A percentile compares a stretch with the other conserved stretches of the same genome.
phyloP scores from a whole-genome alignment of 2,888 invertebrate genomes.

The Osmoderma eremita region DNA sequence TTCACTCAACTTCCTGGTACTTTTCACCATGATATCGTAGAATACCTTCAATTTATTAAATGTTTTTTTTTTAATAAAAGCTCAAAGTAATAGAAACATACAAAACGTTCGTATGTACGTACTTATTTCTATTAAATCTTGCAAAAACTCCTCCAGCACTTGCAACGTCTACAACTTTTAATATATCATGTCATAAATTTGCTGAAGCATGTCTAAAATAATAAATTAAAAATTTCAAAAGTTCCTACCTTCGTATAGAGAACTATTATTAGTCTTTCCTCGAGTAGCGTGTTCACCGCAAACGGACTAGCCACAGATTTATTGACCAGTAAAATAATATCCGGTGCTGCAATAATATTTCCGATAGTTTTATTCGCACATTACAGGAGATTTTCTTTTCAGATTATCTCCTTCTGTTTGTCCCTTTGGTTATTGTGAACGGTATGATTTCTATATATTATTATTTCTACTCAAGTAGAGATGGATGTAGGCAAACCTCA shows the following conservation, averaged over 20 bases:
- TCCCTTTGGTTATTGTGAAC: background rate
- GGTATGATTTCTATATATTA: too few relatives aligned
- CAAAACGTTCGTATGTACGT: too few relatives aligned
- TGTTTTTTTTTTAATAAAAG: too few relatives aligned
- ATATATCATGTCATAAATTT: background rate
- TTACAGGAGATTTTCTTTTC: background rate
- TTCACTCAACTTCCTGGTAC: too few relatives aligned
- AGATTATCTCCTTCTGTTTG: background rate
- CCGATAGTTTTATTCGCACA: constrained; percentile 22
- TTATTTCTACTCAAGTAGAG: background rate
- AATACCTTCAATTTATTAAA: too few relatives aligned
- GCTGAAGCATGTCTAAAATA: background rate
- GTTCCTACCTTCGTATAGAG: constrained; percentile 5
- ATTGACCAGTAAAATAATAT: constrained; percentile 27
- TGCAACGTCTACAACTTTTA: background rate
- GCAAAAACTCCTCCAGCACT: too few relatives aligned
- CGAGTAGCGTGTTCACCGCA: background rate
- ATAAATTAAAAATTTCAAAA: constrained; percentile 26
- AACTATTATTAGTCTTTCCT: constrained; percentile 4
- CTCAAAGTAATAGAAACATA: too few relatives aligned
- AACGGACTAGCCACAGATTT: constrained; percentile 5
- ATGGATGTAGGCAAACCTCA: too few relatives aligned
- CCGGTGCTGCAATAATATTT: constrained; percentile 12
- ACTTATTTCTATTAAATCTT: too few relatives aligned
- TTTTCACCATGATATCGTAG: too few relatives aligned